These are phyloP conservation scores for Passer montanus DNA, from an alignment of 2,113 vertebrate genomes.

Conservation along the genomic window DNA sequence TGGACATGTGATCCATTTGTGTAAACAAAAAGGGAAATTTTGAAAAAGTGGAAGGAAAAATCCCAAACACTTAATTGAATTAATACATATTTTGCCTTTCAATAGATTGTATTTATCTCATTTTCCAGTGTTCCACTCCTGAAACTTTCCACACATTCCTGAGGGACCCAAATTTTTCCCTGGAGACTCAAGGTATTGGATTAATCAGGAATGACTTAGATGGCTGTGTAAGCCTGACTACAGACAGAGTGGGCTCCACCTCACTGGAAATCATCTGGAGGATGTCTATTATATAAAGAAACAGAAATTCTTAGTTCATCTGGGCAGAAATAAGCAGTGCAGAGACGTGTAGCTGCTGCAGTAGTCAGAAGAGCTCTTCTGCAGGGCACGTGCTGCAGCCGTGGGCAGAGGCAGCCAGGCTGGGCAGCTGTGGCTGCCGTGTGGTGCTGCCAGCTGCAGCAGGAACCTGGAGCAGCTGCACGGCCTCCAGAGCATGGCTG, in stretches of 20 bases:
- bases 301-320: not conserved
- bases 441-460: not conserved
- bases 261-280: not conserved
- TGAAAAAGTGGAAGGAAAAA: conserved; percentile 23
- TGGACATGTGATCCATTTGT: not conserved
- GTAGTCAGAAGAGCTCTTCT: not conserved
- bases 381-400: not conserved
- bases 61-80: not conserved
- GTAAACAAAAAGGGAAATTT: conserved; percentile 9
- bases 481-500: not conserved
- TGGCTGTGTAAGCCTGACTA: not conserved
- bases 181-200: not conserved
- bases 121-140: not conserved
- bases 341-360: not conserved
- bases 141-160: not conserved
- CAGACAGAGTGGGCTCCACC: rapidly evolving
- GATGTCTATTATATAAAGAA: not conserved
- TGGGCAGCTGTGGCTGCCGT: not conserved
- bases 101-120: not conserved
- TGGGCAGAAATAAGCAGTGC: not conserved
- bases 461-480: not conserved
- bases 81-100: not conserved
- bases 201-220: not conserved
- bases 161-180: not conserved
- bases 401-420: not conserved